A percentile compares a stretch with the other conserved stretches of the same genome.
Evolutionary conservation across 2,888 invertebrate species (phyloP).

Genomic region (Congeria kusceri): DNA sequence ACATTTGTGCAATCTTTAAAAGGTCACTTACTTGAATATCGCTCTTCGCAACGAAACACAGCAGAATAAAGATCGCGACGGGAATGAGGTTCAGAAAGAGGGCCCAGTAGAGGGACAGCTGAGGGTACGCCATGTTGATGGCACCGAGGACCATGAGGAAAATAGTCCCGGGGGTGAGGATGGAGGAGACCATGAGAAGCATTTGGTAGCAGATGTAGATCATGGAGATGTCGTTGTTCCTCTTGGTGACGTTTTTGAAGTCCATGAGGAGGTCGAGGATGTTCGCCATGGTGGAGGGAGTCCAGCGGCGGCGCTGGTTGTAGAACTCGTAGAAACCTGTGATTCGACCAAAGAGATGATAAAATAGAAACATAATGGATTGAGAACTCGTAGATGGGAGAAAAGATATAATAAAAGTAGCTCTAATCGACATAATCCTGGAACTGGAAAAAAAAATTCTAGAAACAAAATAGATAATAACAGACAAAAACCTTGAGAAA

Average conservation of each 20-base stretch:
- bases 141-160: conserved; percentile 89
- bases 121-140: conserved; percentile 84
- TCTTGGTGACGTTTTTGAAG: conserved; percentile 89
- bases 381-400: too few species aligned
- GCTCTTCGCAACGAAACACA: conserved; percentile 76
- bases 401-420: too few species aligned
- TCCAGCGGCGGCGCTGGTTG: conserved; percentile 99
- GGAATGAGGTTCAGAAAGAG: conserved; percentile 87
- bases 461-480: background rate
- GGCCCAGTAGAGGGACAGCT: conserved; percentile 85
- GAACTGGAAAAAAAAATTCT: too few species aligned
- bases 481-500: too few species aligned
- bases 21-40: conserved; percentile 88
- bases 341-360: background rate
- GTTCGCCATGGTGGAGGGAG: conserved; percentile 99
- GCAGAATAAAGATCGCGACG: conserved; percentile 74
- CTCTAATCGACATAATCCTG: too few species aligned
- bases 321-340: conserved; percentile 89
- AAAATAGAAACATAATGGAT: too few species aligned
- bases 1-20: too few species aligned
- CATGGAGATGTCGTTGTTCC: conserved; percentile 97
- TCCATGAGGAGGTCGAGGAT: conserved; percentile 93
- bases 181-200: conserved; percentile 89
- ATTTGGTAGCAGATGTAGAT: conserved; percentile 82
- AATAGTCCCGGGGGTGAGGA: conserved; percentile 94